Conservation (phyloP, 2,113 vertebrate genomes). For the Bos indicus region DNA sequence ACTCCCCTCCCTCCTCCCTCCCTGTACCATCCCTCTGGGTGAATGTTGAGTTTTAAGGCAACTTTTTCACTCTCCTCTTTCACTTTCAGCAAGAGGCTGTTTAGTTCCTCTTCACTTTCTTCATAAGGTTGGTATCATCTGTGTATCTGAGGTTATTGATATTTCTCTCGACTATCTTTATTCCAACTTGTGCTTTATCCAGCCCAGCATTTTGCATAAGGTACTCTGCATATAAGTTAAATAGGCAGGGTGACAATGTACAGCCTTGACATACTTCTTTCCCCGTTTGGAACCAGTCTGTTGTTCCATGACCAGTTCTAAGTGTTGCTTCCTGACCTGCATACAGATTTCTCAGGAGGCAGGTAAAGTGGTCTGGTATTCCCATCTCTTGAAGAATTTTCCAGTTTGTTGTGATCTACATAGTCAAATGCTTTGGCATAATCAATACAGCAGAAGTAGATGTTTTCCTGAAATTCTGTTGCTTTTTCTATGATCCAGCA, state of each 20-base stretch:
- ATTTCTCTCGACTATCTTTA: background rate
- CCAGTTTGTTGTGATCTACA: background rate
- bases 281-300: background rate
- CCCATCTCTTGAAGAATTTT: background rate
- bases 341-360: background rate
- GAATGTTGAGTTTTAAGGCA: background rate
- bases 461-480: background rate
- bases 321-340: background rate
- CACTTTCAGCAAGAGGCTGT: background rate
- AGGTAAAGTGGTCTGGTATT: background rate
- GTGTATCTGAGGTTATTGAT: background rate
- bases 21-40: background rate
- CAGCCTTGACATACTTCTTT: background rate
- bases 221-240: background rate
- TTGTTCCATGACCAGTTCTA: background rate
- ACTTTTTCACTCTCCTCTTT: background rate
- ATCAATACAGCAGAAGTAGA: background rate
- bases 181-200: background rate
- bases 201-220: background rate
- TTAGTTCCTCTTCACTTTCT: background rate
- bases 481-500: background rate
- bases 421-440: background rate
- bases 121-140: background rate
- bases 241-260: background rate
- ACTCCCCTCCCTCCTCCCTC: no score